Conservation (phyloP, 2,113 vertebrate genomes). For the Stegastes partitus region DNA sequence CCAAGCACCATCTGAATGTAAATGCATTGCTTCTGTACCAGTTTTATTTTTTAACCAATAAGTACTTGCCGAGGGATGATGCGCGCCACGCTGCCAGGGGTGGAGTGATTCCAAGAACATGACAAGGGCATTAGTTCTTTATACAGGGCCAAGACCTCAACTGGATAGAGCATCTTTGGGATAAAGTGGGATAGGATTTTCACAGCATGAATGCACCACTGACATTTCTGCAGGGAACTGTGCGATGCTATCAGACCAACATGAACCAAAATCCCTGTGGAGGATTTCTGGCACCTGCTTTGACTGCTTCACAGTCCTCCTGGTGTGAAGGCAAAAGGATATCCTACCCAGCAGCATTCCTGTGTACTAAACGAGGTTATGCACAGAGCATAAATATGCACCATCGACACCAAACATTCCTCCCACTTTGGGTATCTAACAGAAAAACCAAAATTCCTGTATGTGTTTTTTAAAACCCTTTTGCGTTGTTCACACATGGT, state of each 20-base stretch:
- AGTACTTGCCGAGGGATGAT: neutral
- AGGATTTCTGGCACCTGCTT: constrained; percentile 31
- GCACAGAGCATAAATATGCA: no score
- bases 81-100: neutral
- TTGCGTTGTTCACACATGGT: no score
- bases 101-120: constrained; percentile 21
- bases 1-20: constrained; percentile 13
- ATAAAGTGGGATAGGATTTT: constrained; percentile 47
- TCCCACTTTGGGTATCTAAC: no score
- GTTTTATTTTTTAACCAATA: neutral
- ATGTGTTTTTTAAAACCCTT: neutral
- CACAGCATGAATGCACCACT: constrained; percentile 51
- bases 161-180: constrained; percentile 22
- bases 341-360: no score
- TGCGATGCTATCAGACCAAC: constrained; percentile 44
- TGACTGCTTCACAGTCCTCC: constrained; percentile 3
- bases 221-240: constrained; percentile 33
- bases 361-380: neutral
- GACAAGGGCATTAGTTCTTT: constrained; percentile 22
- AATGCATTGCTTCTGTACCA: neutral
- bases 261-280: constrained; percentile 16
- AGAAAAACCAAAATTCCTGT: neutral
- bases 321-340: neutral
- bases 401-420: no score
- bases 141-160: constrained; percentile 14